Conservation (phyloP, 2,888 invertebrate genomes). For the Oligia strigilis region DNA sequence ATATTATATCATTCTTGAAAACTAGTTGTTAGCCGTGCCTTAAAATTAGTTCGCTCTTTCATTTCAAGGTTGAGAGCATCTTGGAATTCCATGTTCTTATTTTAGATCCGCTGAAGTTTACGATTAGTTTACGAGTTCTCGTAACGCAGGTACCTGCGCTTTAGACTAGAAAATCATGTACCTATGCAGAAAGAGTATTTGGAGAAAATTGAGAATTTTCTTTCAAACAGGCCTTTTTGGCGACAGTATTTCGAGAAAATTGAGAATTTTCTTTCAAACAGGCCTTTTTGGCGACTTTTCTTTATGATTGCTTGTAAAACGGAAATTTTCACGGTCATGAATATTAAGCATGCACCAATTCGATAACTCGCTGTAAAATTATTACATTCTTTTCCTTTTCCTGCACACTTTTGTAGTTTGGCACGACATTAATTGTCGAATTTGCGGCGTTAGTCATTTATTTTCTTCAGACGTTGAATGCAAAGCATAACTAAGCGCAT, state of each 20-base stretch:
- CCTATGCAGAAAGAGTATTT: neutral
- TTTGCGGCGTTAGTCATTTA: constrained; percentile 30
- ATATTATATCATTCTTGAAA: neutral
- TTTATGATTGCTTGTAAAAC: neutral
- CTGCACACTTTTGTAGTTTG: constrained; percentile 26
- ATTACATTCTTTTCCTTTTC: constrained; percentile 41
- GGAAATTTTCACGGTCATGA: constrained; percentile 25
- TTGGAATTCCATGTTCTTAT: constrained; percentile 71
- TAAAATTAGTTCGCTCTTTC: constrained; percentile 51
- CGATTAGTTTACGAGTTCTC: constrained; percentile 66
- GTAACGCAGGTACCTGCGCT: constrained; percentile 33
- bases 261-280: neutral
- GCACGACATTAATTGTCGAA: constrained; percentile 37
- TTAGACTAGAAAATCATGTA: constrained; percentile 24
- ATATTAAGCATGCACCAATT: constrained; percentile 16
- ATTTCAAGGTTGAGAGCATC: constrained; percentile 70
- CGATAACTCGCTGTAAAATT: constrained; percentile 2
- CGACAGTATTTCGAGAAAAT: neutral
- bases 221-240: neutral
- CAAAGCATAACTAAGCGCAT: constrained; percentile 36
- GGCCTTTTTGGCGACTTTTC: neutral
- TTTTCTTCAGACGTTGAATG: constrained; percentile 42
- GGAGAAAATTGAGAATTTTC: neutral
- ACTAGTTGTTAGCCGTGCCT: constrained; percentile 30
- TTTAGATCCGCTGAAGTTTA: constrained; percentile 69